These are phyloP conservation scores for Melolontha melolontha DNA, from an alignment of 2,888 invertebrate genomes.

Conservation along the genomic window DNA sequence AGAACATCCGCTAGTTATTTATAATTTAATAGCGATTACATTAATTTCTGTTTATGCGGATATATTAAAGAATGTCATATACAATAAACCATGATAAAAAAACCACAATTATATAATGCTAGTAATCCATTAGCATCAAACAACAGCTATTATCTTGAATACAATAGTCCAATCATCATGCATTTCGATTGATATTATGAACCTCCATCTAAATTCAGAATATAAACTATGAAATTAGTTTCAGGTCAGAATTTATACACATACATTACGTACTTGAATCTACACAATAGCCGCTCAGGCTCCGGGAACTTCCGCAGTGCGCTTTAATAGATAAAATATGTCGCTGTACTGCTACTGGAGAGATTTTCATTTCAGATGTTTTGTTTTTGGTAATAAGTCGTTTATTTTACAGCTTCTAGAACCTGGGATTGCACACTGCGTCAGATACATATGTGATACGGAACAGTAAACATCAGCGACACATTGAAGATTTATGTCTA, in stretches of 20 bases:
- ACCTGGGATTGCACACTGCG: background rate
- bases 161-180: conserved; percentile 14
- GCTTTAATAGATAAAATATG: conserved; percentile 7
- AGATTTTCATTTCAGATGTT: conserved; percentile 12
- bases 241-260: conserved; percentile 9
- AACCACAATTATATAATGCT: conserved; percentile 17
- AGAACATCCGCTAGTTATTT: too few relatives aligned
- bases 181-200: conserved; percentile 9
- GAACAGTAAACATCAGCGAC: background rate
- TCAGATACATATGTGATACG: background rate
- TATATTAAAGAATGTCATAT: background rate
- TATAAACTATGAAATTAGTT: conserved; percentile 16
- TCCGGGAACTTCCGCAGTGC: background rate
- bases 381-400: conserved; percentile 19
- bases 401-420: background rate
- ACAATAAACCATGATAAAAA: background rate
- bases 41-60: too few relatives aligned
- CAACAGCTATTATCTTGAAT: conserved; percentile 7
- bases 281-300: background rate
- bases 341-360: background rate
- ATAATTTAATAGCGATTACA: too few relatives aligned
- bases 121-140: conserved; percentile 11
- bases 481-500: too few relatives aligned
- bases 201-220: background rate
- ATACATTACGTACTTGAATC: too few relatives aligned